Evolutionary conservation across 2,888 invertebrate species (phyloP).

Genomic region (Lydus trimaculatus): DNA sequence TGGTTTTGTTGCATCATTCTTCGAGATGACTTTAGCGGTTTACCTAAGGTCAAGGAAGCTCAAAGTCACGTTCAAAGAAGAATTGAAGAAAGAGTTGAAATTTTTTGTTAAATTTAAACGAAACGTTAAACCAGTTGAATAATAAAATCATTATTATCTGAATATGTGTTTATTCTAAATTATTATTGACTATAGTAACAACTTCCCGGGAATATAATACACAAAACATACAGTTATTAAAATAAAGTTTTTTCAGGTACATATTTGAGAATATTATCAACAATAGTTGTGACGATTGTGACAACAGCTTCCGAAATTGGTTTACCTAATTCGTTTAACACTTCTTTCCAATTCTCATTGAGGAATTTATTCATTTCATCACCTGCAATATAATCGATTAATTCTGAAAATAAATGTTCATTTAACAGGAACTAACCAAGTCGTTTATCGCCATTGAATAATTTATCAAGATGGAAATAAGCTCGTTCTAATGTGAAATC

Average conservation of each 20-base stretch:
- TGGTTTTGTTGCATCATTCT: conserved; percentile 71
- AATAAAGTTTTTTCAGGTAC: conserved; percentile 21
- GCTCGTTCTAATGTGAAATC: conserved; percentile 36
- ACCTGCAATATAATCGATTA: conserved; percentile 46
- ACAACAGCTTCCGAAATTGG: conserved; percentile 50
- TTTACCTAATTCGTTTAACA: conserved; percentile 55
- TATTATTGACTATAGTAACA: not conserved
- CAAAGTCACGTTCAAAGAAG: conserved; percentile 71
- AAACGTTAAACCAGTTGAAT: conserved; percentile 69
- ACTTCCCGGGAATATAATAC: too few species aligned
- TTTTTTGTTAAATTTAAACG: conserved; percentile 76
- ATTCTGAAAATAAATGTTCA: not conserved
- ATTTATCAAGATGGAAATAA: conserved; percentile 44
- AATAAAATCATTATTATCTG: not conserved
- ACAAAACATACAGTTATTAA: not conserved
- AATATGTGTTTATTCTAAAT: not conserved
- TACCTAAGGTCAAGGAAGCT: conserved; percentile 39
- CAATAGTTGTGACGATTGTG: conserved; percentile 33
- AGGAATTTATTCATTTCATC: conserved; percentile 58
- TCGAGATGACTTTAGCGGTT: conserved; percentile 70
- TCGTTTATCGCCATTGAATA: conserved; percentile 43
- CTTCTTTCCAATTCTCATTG: conserved; percentile 58
- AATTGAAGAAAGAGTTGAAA: conserved; percentile 73
- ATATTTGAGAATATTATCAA: conserved; percentile 26
- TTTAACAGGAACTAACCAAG: conserved; percentile 36